Conservation (phyloP, 2,113 vertebrate species). For the Nibea albiflora region DNA sequence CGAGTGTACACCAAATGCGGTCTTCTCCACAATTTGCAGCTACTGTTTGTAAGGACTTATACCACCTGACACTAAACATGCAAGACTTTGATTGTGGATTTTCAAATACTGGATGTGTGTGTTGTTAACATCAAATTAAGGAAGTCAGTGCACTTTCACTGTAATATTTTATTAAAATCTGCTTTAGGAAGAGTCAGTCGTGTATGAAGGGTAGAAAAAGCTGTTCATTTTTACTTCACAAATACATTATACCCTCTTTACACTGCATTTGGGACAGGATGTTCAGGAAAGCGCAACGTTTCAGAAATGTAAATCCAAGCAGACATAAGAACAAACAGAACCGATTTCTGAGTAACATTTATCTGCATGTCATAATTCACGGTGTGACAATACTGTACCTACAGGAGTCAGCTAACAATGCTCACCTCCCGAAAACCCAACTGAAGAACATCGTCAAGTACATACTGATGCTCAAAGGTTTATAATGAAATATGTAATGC, state of each 20-base stretch:
- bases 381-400: slow-evolving; percentile 9
- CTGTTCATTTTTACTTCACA: slow-evolving; percentile 56
- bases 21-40: not conserved
- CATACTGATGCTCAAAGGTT: not conserved
- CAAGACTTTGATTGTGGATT: not conserved
- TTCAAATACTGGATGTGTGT: slow-evolving; percentile 13
- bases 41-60: not conserved
- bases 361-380: not conserved
- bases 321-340: not conserved
- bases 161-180: slow-evolving; percentile 83
- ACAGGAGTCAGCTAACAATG: not conserved
- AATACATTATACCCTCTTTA: slow-evolving; percentile 57
- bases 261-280: slow-evolving; percentile 35
- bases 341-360: not conserved
- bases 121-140: slow-evolving; percentile 39
- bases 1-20: no score
- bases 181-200: slow-evolving; percentile 73
- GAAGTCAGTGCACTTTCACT: slow-evolving; percentile 36
- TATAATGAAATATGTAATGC: slow-evolving; percentile 9
- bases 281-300: slow-evolving; percentile 18
- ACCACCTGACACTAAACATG: not conserved
- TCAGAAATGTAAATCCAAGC: slow-evolving; percentile 11
- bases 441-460: not conserved
- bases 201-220: slow-evolving; percentile 77
- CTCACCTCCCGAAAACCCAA: slow-evolving; percentile 11